These are phyloP conservation scores for Machimus rusticus DNA, from an alignment of 2,888 invertebrate species.

Conservation along the genomic window DNA sequence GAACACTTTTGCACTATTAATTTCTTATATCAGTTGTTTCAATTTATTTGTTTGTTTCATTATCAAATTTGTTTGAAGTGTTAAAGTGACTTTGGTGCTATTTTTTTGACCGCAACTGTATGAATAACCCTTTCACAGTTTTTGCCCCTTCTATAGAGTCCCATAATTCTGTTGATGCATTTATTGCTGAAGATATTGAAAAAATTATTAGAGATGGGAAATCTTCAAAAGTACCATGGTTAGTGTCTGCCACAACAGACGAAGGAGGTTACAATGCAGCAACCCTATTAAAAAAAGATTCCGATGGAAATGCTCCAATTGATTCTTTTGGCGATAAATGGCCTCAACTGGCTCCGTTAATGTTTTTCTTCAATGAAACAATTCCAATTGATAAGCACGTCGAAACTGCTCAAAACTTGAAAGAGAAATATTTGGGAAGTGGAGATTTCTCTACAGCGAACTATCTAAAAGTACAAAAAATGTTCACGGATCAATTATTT, in stretches of 20 bases:
- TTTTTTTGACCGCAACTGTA: too few relatives aligned
- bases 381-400: constrained; percentile 53
- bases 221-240: constrained; percentile 74
- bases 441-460: constrained; percentile 65
- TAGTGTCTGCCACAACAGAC: constrained; percentile 72
- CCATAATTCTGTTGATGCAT: constrained; percentile 64
- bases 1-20: too few relatives aligned
- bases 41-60: too few relatives aligned
- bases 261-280: constrained; percentile 77
- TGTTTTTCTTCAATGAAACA: constrained; percentile 71
- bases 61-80: too few relatives aligned
- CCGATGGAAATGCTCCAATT: constrained; percentile 59
- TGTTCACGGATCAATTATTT: constrained; percentile 74
- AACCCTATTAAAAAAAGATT: constrained; percentile 59
- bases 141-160: constrained; percentile 77
- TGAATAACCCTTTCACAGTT: constrained; percentile 74
- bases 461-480: constrained; percentile 61
- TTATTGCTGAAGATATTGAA: constrained; percentile 72
- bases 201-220: constrained; percentile 68
- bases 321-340: constrained; percentile 67
- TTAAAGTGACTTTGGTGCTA: too few relatives aligned
- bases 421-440: constrained; percentile 66
- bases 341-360: constrained; percentile 68
- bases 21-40: too few relatives aligned
- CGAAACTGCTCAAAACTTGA: constrained; percentile 65